Evolutionary conservation across 53 echinoderm and acorn worm genomes (phyloP).

Genomic region (Hippasteria phrygiana): DNA sequence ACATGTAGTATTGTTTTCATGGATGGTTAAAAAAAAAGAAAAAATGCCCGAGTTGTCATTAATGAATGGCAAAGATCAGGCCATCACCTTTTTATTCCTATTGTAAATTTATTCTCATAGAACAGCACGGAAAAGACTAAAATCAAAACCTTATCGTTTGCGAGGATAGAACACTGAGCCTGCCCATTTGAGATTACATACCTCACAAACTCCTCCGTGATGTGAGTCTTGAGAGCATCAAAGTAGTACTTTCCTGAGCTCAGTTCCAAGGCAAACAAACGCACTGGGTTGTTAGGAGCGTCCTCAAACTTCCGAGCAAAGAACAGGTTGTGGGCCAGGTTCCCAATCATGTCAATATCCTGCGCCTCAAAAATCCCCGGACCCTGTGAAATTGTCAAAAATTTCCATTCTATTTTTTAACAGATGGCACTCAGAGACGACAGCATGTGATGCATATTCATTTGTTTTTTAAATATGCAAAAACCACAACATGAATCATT

Average conservation of each 20-base stretch:
- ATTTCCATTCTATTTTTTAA: not conserved
- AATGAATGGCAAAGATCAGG: too few relatives aligned
- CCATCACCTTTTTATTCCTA: too few relatives aligned
- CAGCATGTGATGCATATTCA: too few relatives aligned
- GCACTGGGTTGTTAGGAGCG: constrained; percentile 73
- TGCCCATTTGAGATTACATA: constrained; percentile 13
- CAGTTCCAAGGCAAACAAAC: constrained; percentile 81
- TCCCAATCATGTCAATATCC: constrained; percentile 77
- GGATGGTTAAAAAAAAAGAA: too few relatives aligned
- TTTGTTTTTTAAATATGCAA: too few relatives aligned
- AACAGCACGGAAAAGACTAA: too few relatives aligned
- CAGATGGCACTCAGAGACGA: not conserved
- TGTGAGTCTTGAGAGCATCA: constrained; percentile 70
- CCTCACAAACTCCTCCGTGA: constrained; percentile 83
- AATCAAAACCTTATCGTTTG: too few relatives aligned
- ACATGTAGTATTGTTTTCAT: too few relatives aligned
- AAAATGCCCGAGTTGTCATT: too few relatives aligned
- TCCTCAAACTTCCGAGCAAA: constrained; percentile 96
- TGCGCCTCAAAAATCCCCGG: constrained; percentile 87
- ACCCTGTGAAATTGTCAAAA: constrained; percentile 67
- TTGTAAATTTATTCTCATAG: too few relatives aligned
- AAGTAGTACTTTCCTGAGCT: constrained; percentile 82
- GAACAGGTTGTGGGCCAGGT: constrained; percentile 78
- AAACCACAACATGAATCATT: not conserved
- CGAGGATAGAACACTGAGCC: not conserved